Base-by-base conservation (phyloP, 2,797 vertebrate species). In the Chelon auratus region DNA sequence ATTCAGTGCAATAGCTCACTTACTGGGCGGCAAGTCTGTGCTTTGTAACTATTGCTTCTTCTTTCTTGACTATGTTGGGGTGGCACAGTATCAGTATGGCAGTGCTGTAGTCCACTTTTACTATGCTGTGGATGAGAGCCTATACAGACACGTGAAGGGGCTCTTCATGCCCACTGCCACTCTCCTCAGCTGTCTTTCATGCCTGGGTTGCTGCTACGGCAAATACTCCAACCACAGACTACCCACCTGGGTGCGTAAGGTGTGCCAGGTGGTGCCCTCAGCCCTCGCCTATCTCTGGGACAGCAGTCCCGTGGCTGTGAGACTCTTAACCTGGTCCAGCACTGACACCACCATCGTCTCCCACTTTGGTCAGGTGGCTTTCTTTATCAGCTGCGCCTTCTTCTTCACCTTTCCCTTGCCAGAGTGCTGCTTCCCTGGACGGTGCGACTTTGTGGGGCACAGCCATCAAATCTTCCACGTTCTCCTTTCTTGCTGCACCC, bases 61-160 rank as follows among this genome's bases (percentile, higher is more conserved):
- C 93, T 98, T 96, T 72, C 66, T 98, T 92, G 97, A 98, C 90
- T 98, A 98, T 0, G 93, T 97, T 0, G 97, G 97, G 0, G 97
- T 98, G 0, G 96, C 97, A 0, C 78, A 96, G 64, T 98, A 98
- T 78, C 97, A 98, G 90, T 98, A 96, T 0, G 94, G 96, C 86
- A 98, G 97, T 0, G 97, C 96, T 0, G 55, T 95, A 43, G 94
- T 71, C 0, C 97, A 98, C 80, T 98, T 95, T 72, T 97, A 98
- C 89, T 98, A 97, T 0, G 85, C 94, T 20, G 93, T 95, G 0
- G 96, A 96, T 68, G 94, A 95, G 0, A 51, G 84, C 68, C 92
- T 96, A 92, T 91, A 96, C 0, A 11, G 72, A 12, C 63, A 9
- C 0, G 71, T 96, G 0, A 72, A 26, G 0, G 82, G 89, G 0